phyloP scores from a whole-genome alignment of 2,113 vertebrate genomes.

The Charina bottae region DNA sequence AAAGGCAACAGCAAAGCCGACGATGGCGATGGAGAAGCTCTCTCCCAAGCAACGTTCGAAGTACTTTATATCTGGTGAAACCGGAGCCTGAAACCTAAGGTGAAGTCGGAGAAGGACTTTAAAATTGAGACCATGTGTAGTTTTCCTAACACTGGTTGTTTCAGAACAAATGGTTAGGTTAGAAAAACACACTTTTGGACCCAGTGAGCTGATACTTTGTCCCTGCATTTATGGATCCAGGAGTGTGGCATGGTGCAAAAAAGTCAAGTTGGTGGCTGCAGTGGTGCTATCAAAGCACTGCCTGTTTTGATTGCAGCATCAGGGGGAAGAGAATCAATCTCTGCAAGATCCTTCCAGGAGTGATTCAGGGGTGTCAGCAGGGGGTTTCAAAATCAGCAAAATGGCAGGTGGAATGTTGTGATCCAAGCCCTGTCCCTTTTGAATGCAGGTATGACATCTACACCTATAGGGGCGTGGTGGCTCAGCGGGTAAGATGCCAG shows the following conservation, averaged over 20 bases:
- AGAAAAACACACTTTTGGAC: neutral
- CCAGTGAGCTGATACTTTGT: neutral
- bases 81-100: slow-evolving; percentile 82
- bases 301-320: neutral
- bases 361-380: neutral
- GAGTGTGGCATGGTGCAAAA: neutral
- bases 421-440: no score
- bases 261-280: neutral
- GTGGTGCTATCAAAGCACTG: neutral
- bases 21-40: slow-evolving; percentile 85
- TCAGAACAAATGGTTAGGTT: neutral
- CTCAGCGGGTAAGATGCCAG: no score
- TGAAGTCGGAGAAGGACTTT: neutral
- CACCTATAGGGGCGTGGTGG: no score
- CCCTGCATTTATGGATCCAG: neutral
- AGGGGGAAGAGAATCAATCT: neutral
- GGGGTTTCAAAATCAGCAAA: no score
- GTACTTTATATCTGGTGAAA: slow-evolving; percentile 74
- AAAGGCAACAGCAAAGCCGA: slow-evolving; percentile 91
- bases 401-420: no score
- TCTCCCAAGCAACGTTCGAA: slow-evolving; percentile 81
- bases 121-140: neutral
- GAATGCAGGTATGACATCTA: no score
- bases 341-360: neutral
- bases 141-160: neutral